phyloP scores from a whole-genome alignment of 2,797 vertebrate genomes.

The Esox lucius region DNA sequence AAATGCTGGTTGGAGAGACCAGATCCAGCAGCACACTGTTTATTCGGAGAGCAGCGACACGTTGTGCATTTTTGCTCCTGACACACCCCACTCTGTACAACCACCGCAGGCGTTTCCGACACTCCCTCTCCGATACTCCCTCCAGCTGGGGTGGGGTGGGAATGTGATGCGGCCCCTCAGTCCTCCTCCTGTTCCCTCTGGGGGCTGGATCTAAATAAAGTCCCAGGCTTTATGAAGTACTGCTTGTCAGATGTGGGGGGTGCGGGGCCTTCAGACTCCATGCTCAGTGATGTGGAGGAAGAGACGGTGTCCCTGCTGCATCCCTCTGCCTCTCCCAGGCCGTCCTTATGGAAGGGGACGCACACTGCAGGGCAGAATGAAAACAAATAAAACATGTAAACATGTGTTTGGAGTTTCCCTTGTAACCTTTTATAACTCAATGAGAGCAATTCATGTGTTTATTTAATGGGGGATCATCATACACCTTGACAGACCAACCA shows the following conservation, averaged over 20 bases:
- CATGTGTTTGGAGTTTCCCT: neutral
- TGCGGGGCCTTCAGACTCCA: slow-evolving; percentile 28
- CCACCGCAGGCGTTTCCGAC: slow-evolving; percentile 25
- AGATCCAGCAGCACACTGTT: slow-evolving; percentile 60
- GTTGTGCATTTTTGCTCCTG: slow-evolving; percentile 36
- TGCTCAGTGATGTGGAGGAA: neutral
- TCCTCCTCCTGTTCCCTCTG: slow-evolving; percentile 48
- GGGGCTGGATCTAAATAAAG: slow-evolving; percentile 50
- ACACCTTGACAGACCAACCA: slow-evolving; percentile 63
- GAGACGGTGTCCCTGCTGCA: slow-evolving; percentile 15
- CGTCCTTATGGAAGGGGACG: slow-evolving; percentile 61
- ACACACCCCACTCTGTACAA: slow-evolving; percentile 34
- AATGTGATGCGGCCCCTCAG: slow-evolving; percentile 39
- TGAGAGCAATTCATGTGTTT: slow-evolving; percentile 47
- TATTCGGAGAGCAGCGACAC: slow-evolving; percentile 62
- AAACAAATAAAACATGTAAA: neutral
- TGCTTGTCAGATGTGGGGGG: slow-evolving; percentile 39
- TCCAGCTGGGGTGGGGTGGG: slow-evolving; percentile 20
- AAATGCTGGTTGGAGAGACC: slow-evolving; percentile 59
- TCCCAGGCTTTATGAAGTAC: slow-evolving; percentile 45
- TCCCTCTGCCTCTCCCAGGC: slow-evolving; percentile 52
- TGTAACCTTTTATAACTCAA: slow-evolving; percentile 13
- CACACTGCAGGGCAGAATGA: slow-evolving; percentile 52
- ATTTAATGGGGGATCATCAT: slow-evolving; percentile 43
- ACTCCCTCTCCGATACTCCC: slow-evolving; percentile 20